phyloP scores from a whole-genome alignment of 2,113 vertebrate species.

The Pangasianodon hypophthalmus region DNA sequence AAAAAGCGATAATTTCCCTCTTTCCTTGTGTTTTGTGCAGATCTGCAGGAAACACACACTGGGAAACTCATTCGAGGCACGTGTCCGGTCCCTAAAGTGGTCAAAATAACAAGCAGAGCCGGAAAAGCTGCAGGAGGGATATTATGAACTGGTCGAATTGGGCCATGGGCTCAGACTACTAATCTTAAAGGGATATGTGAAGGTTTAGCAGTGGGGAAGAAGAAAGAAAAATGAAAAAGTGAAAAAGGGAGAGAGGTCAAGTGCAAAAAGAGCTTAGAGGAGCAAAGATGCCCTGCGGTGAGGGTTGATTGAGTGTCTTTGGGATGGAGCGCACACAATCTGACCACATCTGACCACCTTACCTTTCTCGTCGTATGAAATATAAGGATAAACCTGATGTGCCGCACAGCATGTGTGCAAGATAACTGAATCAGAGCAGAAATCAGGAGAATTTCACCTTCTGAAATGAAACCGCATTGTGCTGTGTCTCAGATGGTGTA shows the following conservation, averaged over 20 bases:
- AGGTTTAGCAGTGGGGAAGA: not conserved
- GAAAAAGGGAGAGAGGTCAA: not conserved
- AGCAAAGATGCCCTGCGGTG: conserved; percentile 63
- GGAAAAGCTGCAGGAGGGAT: conserved; percentile 17
- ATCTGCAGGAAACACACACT: conserved; percentile 26
- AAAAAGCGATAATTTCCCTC: conserved; percentile 7
- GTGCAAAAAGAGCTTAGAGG: conserved; percentile 30
- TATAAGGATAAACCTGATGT: conserved; percentile 32
- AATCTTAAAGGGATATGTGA: conserved; percentile 30
- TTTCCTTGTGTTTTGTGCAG: conserved; percentile 18
- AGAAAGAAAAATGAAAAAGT: not conserved
- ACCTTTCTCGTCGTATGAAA: conserved; percentile 44
- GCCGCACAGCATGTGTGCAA: conserved; percentile 2
- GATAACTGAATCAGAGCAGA: not conserved
- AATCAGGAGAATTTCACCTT: not conserved
- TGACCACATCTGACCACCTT: conserved; percentile 27
- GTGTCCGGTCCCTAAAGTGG: not conserved
- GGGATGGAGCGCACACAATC: conserved; percentile 47
- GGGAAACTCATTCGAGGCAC: conserved; percentile 22
- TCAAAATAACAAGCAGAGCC: not conserved
- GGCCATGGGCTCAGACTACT: conserved; percentile 1
- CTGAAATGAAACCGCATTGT: not conserved
- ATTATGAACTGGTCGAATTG: not conserved
- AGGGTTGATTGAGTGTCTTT: conserved; percentile 69
- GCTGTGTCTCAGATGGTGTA: not conserved